These are phyloP conservation scores for Creontiades dilutus DNA, from an alignment of 2,888 invertebrate genomes.

Conservation along the genomic window DNA sequence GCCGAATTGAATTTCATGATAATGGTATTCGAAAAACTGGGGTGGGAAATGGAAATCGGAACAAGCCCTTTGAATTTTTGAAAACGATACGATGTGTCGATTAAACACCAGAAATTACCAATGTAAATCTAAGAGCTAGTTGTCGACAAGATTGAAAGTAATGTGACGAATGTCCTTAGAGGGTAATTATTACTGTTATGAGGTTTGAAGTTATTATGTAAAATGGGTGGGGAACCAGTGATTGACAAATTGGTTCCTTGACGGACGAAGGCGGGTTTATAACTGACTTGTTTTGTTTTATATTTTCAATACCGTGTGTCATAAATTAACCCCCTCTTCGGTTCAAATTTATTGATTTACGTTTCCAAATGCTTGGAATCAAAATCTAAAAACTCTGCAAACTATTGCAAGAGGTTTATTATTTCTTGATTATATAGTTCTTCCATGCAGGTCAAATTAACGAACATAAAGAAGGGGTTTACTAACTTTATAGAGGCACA, in stretches of 20 bases:
- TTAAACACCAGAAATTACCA: neutral
- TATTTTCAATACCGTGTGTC: no score
- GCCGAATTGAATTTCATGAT: conserved; percentile 35
- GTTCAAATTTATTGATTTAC: no score
- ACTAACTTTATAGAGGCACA: no score
- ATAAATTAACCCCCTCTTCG: no score
- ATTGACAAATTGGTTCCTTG: neutral
- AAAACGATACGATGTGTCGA: neutral
- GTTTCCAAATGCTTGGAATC: no score
- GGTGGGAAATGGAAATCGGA: conserved; percentile 30
- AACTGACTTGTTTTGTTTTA: no score
- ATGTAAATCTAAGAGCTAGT: neutral
- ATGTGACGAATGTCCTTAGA: neutral
- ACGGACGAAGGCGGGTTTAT: neutral
- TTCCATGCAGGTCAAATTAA: no score
- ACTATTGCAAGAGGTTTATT: no score
- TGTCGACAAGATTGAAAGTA: conserved; percentile 21
- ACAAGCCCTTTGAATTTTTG: neutral
- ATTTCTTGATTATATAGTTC: no score
- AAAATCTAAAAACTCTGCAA: no score
- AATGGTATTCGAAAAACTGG: conserved; percentile 23
- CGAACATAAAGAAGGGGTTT: no score
- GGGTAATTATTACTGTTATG: neutral
- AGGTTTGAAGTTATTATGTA: neutral
- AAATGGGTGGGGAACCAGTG: neutral